A percentile compares a stretch with the other conserved stretches of the same genome.
These are phyloP conservation scores for Agrotis segetum DNA, from an alignment of 2,888 invertebrate genomes.

Conservation along the genomic window DNA sequence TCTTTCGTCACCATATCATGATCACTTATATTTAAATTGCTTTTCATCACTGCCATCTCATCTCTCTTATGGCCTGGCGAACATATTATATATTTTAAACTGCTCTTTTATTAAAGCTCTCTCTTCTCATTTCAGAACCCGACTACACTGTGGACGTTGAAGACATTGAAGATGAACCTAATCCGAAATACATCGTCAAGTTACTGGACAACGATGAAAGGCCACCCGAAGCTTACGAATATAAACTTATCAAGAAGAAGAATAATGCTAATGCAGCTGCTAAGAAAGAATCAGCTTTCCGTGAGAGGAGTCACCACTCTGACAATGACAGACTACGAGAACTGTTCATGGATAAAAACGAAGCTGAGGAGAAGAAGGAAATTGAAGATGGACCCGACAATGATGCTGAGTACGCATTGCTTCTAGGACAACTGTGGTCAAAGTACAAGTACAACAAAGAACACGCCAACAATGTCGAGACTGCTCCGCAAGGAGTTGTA, in stretches of 20 bases:
- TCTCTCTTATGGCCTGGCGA: too few species aligned
- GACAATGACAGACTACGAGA: constrained; percentile 85
- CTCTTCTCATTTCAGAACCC: constrained; percentile 75
- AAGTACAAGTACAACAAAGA: constrained; percentile 89
- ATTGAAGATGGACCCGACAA: constrained; percentile 79
- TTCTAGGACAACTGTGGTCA: constrained; percentile 90
- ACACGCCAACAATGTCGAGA: constrained; percentile 78
- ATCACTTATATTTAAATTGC: background rate
- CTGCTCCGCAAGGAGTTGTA: constrained; percentile 84
- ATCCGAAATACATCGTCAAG: constrained; percentile 82
- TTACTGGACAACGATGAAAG: constrained; percentile 83
- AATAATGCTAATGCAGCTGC: constrained; percentile 71
- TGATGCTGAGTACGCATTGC: constrained; percentile 89
- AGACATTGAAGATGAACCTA: constrained; percentile 80
- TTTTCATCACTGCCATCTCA: background rate
- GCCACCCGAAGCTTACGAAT: constrained; percentile 90
- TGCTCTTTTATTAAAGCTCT: too few species aligned
- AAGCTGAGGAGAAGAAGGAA: constrained; percentile 78
- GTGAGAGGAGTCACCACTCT: constrained; percentile 84
- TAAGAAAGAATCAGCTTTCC: constrained; percentile 85
- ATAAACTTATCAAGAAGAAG: constrained; percentile 89
- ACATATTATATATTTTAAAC: too few species aligned
- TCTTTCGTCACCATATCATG: background rate
- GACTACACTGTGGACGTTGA: constrained; percentile 83
- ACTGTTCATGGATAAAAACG: constrained; percentile 82